A percentile compares a stretch with the other conserved stretches of the same genome.
Conservation (phyloP, 2,888 invertebrate species). For the Xanthia togata region DNA sequence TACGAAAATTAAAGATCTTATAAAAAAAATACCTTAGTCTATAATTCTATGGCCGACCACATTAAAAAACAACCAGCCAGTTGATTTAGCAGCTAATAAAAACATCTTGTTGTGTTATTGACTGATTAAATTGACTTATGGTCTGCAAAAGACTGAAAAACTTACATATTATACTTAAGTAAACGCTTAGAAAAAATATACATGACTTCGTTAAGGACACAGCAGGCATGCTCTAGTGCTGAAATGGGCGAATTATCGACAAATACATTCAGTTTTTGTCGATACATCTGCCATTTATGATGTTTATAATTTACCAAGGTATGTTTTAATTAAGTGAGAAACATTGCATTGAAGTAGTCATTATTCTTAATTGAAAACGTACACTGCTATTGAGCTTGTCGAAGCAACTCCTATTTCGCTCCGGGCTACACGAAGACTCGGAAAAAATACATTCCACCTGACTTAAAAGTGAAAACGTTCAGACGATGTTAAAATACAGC, state of each 20-base stretch:
- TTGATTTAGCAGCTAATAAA: constrained; percentile 60
- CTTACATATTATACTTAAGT: constrained; percentile 62
- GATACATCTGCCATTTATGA: constrained; percentile 80
- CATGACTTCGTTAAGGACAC: constrained; percentile 72
- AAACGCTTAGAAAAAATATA: constrained; percentile 70
- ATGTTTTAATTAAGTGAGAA: constrained; percentile 86
- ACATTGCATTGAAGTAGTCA: constrained; percentile 74
- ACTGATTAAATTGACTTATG: constrained; percentile 75
- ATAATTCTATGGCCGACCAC: constrained; percentile 21
- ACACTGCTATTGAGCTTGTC: constrained; percentile 35
- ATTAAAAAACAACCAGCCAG: constrained; percentile 23
- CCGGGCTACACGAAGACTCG: constrained; percentile 25
- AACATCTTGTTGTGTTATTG: constrained; percentile 71
- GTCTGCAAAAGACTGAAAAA: constrained; percentile 72
- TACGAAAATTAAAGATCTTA: neutral
- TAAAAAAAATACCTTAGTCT: neutral
- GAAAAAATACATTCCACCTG: constrained; percentile 40
- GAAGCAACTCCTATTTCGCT: constrained; percentile 46
- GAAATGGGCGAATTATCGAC: constrained; percentile 78
- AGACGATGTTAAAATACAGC: constrained; percentile 35
- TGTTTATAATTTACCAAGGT: constrained; percentile 70
- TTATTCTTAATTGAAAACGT: constrained; percentile 78
- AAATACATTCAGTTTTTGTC: constrained; percentile 79
- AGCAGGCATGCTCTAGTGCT: constrained; percentile 66
- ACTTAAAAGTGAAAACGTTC: constrained; percentile 43